Percentiles rank a stretch among this genome's conserved stretches.
Conservation (phyloP, 2,888 invertebrate species). For the Caenorhabditis sp. region DNA sequence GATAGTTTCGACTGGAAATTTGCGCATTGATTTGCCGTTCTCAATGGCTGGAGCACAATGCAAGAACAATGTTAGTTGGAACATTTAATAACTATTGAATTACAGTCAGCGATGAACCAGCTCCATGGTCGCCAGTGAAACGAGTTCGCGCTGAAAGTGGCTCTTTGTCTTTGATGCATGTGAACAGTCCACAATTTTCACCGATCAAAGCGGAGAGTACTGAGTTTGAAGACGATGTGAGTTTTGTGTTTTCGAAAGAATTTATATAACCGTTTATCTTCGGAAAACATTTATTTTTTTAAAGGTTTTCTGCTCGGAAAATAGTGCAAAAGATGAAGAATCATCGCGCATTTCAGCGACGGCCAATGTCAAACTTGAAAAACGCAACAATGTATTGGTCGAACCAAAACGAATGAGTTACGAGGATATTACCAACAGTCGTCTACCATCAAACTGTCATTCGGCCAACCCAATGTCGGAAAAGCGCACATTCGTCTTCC, state of each 20-base stretch:
- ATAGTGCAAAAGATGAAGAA: neutral
- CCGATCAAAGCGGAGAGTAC: slow-evolving; percentile 21
- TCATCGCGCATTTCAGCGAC: neutral
- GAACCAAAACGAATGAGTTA: slow-evolving; percentile 13
- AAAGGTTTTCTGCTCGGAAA: slow-evolving; percentile 3
- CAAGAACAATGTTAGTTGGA: neutral
- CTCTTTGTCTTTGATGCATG: slow-evolving; percentile 7
- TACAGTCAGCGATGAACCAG: slow-evolving; percentile 18
- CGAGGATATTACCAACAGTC: slow-evolving; percentile 38
- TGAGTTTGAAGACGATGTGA: slow-evolving; percentile 28
- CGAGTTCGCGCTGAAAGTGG: slow-evolving; percentile 41
- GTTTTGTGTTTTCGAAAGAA: neutral
- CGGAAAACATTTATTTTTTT: too few relatives aligned
- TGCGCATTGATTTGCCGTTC: slow-evolving; percentile 15
- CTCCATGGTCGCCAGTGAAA: slow-evolving; percentile 41
- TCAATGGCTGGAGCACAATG: neutral
- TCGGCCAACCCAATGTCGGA: slow-evolving; percentile 31
- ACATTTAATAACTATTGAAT: neutral
- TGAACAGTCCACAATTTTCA: slow-evolving; percentile 32
- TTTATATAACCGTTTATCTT: too few relatives aligned
- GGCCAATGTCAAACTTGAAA: neutral
- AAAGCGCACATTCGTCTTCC: slow-evolving; percentile 26
- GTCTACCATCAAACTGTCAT: slow-evolving; percentile 40
- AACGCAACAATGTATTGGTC: neutral
- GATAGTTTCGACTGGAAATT: slow-evolving; percentile 41